These are phyloP conservation scores for Chrysopilus asiliformis DNA, from an alignment of 2,888 invertebrate genomes.

Conservation along the genomic window DNA sequence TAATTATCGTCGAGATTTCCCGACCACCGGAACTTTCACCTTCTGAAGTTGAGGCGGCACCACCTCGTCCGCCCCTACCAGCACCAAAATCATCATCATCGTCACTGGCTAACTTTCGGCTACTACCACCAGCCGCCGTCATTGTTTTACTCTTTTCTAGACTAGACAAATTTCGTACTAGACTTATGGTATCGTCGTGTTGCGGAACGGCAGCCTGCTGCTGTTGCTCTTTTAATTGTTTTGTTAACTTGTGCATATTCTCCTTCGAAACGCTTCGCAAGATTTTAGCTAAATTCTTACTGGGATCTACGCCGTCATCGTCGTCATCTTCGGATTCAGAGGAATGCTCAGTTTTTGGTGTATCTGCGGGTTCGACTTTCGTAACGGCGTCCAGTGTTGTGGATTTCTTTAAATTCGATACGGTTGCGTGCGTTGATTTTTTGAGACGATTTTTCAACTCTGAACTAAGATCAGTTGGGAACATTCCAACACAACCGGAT, in stretches of 20 bases:
- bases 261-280: constrained; percentile 28
- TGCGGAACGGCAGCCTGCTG: constrained; percentile 6
- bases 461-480: constrained; percentile 32
- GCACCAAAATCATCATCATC: constrained; percentile 6
- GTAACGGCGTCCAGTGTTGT: constrained; percentile 25
- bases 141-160: constrained; percentile 21
- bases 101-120: constrained; percentile 6
- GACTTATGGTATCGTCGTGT: constrained; percentile 30
- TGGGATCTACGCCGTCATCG: constrained; percentile 19
- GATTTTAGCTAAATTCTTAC: constrained; percentile 28
- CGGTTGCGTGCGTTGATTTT: constrained; percentile 31
- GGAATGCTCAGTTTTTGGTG: constrained; percentile 12
- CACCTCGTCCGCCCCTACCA: constrained; percentile 1
- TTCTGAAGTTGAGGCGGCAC: constrained; percentile 32
- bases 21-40: constrained; percentile 39
- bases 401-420: constrained; percentile 31
- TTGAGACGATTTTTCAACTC: constrained; percentile 34
- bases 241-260: constrained; percentile 19
- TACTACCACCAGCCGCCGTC: constrained; percentile 1
- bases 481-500: constrained; percentile 26
- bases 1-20: constrained; percentile 38
- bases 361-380: not conserved
- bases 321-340: constrained; percentile 9
- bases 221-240: constrained; percentile 1
- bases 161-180: constrained; percentile 31